phyloP scores from a whole-genome alignment of 2,797 vertebrate genomes.

The Hoplostethus mediterraneus region DNA sequence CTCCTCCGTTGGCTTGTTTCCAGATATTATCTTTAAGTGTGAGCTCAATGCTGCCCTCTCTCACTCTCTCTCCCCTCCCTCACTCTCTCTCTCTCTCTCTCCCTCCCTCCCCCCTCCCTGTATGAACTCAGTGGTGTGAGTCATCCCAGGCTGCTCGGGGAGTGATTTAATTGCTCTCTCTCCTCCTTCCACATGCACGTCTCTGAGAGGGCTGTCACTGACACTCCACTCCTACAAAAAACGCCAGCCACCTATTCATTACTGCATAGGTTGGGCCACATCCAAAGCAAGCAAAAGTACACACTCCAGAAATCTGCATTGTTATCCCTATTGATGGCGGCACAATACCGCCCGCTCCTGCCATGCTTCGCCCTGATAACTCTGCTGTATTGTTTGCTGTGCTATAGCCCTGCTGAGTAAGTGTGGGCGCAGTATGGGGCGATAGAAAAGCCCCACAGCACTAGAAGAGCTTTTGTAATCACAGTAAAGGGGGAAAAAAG shows the following conservation, averaged over 20 bases:
- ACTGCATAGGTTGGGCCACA: conserved; percentile 46
- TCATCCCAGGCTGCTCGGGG: conserved; percentile 72
- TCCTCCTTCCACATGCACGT: conserved; percentile 52
- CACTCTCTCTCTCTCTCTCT: not conserved
- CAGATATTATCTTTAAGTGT: conserved; percentile 76
- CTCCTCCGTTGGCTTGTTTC: conserved; percentile 66
- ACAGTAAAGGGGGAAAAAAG: conserved; percentile 36
- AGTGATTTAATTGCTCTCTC: conserved; percentile 80
- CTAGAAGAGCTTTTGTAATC: conserved; percentile 60
- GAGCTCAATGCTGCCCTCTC: conserved; percentile 49
- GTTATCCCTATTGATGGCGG: conserved; percentile 38
- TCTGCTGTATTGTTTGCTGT: conserved; percentile 44
- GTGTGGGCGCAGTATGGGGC: conserved; percentile 40
- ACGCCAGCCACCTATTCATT: conserved; percentile 56
- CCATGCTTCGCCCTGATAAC: conserved; percentile 51
- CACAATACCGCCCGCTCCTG: conserved; percentile 39
- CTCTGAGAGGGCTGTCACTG: conserved; percentile 60
- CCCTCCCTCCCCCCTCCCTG: conserved; percentile 39
- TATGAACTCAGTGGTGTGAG: conserved; percentile 72
- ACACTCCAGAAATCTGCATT: conserved; percentile 37
- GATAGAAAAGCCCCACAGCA: conserved; percentile 36
- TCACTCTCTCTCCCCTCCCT: conserved; percentile 20
- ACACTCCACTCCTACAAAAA: conserved; percentile 55
- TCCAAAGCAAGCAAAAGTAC: conserved; percentile 49
- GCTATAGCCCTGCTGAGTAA: conserved; percentile 37